Evolutionary conservation across 2,888 invertebrate genomes (phyloP).

Genomic region (Linnaemya vulpina): DNA sequence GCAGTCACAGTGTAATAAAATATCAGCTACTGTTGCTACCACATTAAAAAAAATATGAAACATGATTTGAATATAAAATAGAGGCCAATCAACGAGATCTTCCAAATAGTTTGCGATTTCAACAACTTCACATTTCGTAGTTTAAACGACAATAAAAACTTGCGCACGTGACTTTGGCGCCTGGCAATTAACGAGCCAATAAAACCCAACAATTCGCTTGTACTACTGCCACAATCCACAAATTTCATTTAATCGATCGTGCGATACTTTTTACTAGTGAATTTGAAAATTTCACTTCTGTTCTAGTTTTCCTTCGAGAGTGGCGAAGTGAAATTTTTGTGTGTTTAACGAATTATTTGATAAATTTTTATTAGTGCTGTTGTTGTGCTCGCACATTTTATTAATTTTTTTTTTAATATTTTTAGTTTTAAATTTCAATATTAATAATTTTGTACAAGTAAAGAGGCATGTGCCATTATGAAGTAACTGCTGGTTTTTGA

Average conservation of each 20-base stretch:
- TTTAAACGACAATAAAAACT: constrained; percentile 10
- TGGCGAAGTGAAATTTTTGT: constrained; percentile 73
- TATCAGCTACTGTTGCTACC: not conserved
- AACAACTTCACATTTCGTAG: constrained; percentile 14
- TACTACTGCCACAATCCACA: not conserved
- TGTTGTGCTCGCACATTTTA: not conserved
- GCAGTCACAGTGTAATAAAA: too few species aligned
- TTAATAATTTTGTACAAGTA: constrained; percentile 3
- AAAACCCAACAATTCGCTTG: not conserved
- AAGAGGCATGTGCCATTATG: constrained; percentile 31
- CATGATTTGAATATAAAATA: constrained; percentile 52
- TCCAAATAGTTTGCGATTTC: constrained; percentile 13
- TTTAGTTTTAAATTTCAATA: not conserved
- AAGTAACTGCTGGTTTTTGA: constrained; percentile 8
- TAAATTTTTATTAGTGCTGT: not conserved
- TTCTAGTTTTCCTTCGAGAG: constrained; percentile 78
- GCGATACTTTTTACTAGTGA: not conserved
- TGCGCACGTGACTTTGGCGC: constrained; percentile 56
- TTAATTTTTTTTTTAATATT: not conserved
- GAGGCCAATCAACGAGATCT: not conserved
- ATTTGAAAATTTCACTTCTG: constrained; percentile 80
- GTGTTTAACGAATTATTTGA: constrained; percentile 20
- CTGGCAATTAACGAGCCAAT: not conserved
- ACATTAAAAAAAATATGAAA: not conserved
- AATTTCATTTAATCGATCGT: not conserved